A percentile compares a stretch with the other conserved stretches of the same genome.
Conservation (phyloP, 2,888 invertebrate species). For the Heteromyza rotundicornis region DNA sequence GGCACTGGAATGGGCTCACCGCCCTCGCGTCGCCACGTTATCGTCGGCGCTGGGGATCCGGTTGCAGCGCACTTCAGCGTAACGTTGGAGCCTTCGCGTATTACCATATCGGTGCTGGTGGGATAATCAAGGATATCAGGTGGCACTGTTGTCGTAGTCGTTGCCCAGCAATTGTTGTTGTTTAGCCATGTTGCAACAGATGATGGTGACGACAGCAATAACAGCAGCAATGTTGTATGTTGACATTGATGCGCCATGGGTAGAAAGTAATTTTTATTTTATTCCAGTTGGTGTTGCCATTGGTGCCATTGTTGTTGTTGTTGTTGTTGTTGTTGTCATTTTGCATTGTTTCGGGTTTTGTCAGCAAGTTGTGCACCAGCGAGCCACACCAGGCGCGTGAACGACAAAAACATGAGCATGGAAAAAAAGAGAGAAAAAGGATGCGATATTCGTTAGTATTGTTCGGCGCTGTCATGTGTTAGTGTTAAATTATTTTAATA, state of each 20-base stretch:
- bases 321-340: conserved; percentile 27
- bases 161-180: not conserved
- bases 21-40: conserved; percentile 86
- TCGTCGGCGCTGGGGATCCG: conserved; percentile 86
- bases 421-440: conserved; percentile 28
- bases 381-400: conserved; percentile 33
- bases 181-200: conserved; percentile 37
- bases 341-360: conserved; percentile 19
- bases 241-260: too few species aligned
- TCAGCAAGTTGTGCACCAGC: too few species aligned
- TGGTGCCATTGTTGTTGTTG: conserved; percentile 18
- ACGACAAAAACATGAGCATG: conserved; percentile 17
- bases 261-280: too few species aligned
- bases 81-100: conserved; percentile 84
- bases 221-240: conserved; percentile 1
- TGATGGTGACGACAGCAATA: conserved; percentile 23
- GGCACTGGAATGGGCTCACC: conserved; percentile 75
- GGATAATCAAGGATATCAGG: conserved; percentile 85
- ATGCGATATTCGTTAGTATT: too few species aligned
- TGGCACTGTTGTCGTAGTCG: conserved; percentile 68
- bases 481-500: too few species aligned
- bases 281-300: too few species aligned
- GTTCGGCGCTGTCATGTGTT: too few species aligned
- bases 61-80: conserved; percentile 86
- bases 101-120: conserved; percentile 85